Evolutionary conservation across 1,140 invertebrate genomes (phyloP).

Genomic region (Cepaea nemoralis): DNA sequence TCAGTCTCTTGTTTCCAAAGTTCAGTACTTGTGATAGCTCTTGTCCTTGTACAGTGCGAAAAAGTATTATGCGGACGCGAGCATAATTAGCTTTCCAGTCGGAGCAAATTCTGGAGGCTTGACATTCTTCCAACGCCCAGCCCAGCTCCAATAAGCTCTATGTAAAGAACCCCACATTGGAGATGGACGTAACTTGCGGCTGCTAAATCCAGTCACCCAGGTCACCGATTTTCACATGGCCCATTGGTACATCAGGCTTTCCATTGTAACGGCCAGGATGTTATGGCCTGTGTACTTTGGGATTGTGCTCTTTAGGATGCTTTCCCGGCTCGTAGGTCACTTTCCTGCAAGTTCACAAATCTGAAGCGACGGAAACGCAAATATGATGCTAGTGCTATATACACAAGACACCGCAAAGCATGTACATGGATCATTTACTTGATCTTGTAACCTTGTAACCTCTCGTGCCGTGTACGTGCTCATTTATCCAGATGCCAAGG

Average conservation of each 20-base stretch:
- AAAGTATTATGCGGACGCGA: background rate
- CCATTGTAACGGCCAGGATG: slow-evolving; percentile 29
- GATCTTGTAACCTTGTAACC: too few species aligned
- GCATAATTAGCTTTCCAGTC: background rate
- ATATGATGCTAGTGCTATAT: too few species aligned
- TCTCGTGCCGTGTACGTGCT: too few species aligned
- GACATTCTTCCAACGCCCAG: background rate
- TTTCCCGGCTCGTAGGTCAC: slow-evolving; percentile 26
- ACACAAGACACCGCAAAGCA: too few species aligned
- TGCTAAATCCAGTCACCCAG: background rate
- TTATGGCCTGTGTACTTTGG: slow-evolving; percentile 40
- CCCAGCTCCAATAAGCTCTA: slow-evolving; percentile 13
- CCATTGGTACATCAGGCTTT: slow-evolving; percentile 32
- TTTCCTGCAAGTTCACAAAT: slow-evolving; percentile 22
- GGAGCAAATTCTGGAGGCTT: slow-evolving; percentile 7
- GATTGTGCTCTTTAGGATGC: slow-evolving; percentile 34
- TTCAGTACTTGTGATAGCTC: slow-evolving; percentile 67
- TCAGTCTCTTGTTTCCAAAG: too few species aligned
- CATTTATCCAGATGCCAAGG: too few species aligned
- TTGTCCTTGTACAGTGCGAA: background rate
- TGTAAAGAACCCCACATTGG: slow-evolving; percentile 12
- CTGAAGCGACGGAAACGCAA: background rate
- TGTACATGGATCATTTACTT: too few species aligned
- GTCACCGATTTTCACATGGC: slow-evolving; percentile 8
- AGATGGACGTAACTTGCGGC: background rate